Base-by-base conservation (phyloP, 2,113 vertebrate genomes). In the Pantherophis guttatus region DNA sequence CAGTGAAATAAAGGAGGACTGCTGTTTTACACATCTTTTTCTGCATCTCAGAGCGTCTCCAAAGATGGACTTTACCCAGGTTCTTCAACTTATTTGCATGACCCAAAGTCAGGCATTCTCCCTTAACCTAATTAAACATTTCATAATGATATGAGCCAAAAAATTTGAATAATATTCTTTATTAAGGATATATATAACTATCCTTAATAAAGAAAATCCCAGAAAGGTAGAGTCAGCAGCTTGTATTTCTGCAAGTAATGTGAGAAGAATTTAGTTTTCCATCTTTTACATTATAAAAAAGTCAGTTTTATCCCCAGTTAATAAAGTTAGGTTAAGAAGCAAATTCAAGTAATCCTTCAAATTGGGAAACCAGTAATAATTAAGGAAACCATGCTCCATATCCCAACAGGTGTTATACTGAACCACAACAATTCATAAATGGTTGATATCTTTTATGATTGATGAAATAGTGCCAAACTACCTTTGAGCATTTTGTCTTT, bases 361-460 rank as follows among this genome's bases (percentile, higher is more conserved):
- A 39, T 19, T 19, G 3, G 39, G 70, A 81, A 81, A 81, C 3
- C 33, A 81, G 8, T 17, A 70, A 70, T 70, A 81, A 81, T 39
- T 81, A 39, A 81, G 33, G 33, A 81, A 81, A 81, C 33, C 8
- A 81, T 44, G 33, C 8, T 17, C 21, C 75, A 44, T 39, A 81
- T 81, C 17, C 33, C 33, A 81, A 44, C 75, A 44, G 44, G 8
- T 39, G 33, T 81, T 81, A 39, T 33, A 81, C 33, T 4, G 33
- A 7, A 81, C 33, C n/a, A 81, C 33, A 81, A 17, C 13, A 81
- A 81, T 81, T 81, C 33, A 81, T 81, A 81, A 81, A 39, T 19
- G 70, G 13, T 33, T 86, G 87, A 94, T 90, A 94, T 94, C 93
- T 93, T 90, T 54, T 70, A 95, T 85, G 94, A 96, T 90, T 53